Conservation (phyloP, 2,113 vertebrate genomes). For the Tachysurus fulvidraco region DNA sequence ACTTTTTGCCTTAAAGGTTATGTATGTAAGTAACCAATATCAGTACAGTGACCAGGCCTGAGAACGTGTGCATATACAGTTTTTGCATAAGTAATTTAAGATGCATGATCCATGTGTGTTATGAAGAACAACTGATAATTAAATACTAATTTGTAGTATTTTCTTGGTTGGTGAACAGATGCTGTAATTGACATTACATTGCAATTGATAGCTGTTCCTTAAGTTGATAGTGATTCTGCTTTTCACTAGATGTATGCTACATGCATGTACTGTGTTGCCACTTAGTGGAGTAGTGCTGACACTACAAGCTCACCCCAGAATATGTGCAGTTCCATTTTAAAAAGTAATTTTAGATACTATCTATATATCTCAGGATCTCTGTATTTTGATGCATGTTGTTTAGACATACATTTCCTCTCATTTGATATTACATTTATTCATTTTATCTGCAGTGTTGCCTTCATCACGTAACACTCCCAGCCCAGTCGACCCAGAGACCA, state of each 20-base stretch:
- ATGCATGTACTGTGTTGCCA: conserved; percentile 12
- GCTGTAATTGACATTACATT: not conserved
- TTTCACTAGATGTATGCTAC: not conserved
- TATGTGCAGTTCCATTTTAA: not conserved
- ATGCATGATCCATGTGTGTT: not conserved
- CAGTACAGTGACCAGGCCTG: not conserved
- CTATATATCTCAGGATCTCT: not conserved
- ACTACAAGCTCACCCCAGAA: conserved; percentile 9
- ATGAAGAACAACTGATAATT: not conserved
- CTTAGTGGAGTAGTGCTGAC: conserved; percentile 20
- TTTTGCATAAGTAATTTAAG: not conserved
- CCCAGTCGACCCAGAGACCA: conserved; percentile 94
- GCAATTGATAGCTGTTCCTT: not conserved
- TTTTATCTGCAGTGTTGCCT: conserved; percentile 68
- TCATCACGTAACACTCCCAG: conserved; percentile 85
- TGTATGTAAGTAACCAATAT: not conserved
- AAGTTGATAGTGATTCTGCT: not conserved
- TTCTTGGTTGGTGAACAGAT: not conserved
- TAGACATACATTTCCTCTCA: not conserved
- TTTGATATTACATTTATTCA: not conserved
- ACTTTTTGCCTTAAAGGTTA: not conserved
- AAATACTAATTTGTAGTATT: not conserved
- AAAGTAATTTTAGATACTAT: not conserved
- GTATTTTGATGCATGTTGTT: not conserved
- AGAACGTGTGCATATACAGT: too few relatives aligned